Conservation (phyloP, 2,113 vertebrate genomes). For the Hemichromis elongatus region DNA sequence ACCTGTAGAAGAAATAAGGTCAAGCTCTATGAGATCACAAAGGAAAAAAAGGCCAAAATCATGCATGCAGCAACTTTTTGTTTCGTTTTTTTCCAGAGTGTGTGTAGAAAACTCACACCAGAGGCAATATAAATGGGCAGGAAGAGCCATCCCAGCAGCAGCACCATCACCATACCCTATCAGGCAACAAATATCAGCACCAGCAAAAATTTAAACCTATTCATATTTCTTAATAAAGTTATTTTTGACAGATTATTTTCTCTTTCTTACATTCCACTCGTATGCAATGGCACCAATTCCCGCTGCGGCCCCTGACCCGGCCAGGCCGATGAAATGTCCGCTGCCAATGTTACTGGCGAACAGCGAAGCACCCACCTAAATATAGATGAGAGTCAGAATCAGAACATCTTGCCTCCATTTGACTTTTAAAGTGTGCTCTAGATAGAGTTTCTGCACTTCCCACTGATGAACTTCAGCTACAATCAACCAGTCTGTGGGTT, state of each 20-base stretch:
- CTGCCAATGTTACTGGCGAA: slow-evolving; percentile 98
- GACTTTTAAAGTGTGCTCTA: background rate
- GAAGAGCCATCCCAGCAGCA: slow-evolving; percentile 92
- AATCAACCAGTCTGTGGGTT: background rate
- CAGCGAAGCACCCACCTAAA: slow-evolving; percentile 89
- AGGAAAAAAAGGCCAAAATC: background rate
- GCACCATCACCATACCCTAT: slow-evolving; percentile 87
- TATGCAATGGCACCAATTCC: slow-evolving; percentile 86
- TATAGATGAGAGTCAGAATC: background rate
- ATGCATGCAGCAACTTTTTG: background rate
- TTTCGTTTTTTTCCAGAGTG: background rate
- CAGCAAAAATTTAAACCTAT: background rate
- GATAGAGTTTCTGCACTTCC: background rate
- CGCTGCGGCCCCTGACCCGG: slow-evolving; percentile 87
- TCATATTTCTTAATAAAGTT: background rate
- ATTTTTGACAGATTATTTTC: background rate
- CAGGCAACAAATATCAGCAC: background rate
- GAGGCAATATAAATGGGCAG: slow-evolving; percentile 92
- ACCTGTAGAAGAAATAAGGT: slow-evolving; percentile 71
- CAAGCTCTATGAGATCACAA: background rate
- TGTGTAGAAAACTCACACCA: slow-evolving; percentile 74
- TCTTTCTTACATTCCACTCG: slow-evolving; percentile 84
- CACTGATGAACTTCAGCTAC: too few species aligned
- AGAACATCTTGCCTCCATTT: background rate
- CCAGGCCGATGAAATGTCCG: slow-evolving; percentile 93